Base-by-base conservation (phyloP, 2,797 vertebrate genomes). In the Enteromius anoplus region DNA sequence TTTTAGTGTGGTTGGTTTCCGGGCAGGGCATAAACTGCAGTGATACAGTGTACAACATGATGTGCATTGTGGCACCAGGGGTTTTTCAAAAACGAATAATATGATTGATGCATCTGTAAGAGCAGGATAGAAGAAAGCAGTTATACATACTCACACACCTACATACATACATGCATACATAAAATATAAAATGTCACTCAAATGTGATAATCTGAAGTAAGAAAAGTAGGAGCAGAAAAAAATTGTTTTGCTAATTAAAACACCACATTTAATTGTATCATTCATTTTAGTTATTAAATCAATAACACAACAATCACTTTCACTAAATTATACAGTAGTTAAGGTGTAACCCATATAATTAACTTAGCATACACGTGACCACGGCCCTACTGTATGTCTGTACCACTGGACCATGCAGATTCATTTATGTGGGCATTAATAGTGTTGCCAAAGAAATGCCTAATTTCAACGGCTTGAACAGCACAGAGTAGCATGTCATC, bases 91-190 rank as follows among this genome's bases (percentile, higher is more conserved):
- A 58, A 75, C 12, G n/a, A 58, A 17, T 23, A n/a, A 58, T 60
- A 75, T 58, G 51, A 75, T 75, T 58, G 32, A 6, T 55, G 32
- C 53, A 75, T 55, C 19, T 73, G 47, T 73, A 73, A n/a, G 53
- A 55, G 53, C 53, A 55, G 21, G 21, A 55, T n/a, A 58, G 21
- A n/a, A 58, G n/a, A 58, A 23, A 53, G 4, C 47, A 49, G 47
- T 49, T 49, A 49, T 17, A 49, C 47, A 15, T 4, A 14, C 37
- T 40, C 12, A 49, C 12, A 15, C 2, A 49, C 4, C 1, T 17
- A 49, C 37, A 40, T 40, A 15, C 42, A 45, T 10, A 45, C 42
- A 45, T 10, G 10, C 4, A 15, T 15, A 49, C 4, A 49, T 5
- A 49, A 14, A 49, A 14, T 4, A n/a, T n/a, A 55, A 73, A 53